Evolutionary conservation across 2,797 vertebrate species (phyloP).

Genomic region (Sebastes melanostomus): DNA sequence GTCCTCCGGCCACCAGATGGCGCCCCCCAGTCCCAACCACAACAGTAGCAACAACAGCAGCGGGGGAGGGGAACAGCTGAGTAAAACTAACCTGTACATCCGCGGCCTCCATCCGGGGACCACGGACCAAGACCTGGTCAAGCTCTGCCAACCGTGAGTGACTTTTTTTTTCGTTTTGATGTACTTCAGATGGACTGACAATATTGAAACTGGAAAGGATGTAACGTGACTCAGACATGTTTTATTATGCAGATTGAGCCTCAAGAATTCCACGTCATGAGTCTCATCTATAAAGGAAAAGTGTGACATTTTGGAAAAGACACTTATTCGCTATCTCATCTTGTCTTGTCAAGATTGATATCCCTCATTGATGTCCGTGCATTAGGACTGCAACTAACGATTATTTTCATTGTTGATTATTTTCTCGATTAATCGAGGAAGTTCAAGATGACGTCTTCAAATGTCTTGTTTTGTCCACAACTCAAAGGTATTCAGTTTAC

Average conservation of each 20-base stretch:
- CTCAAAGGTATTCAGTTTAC: too few relatives aligned
- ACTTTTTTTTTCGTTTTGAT: background rate
- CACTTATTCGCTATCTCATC: background rate
- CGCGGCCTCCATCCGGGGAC: constrained; percentile 93
- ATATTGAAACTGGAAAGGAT: background rate
- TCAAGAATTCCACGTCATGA: background rate
- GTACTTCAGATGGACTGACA: background rate
- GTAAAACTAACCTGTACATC: constrained; percentile 96
- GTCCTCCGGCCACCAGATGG: constrained; percentile 91
- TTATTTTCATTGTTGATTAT: too few relatives aligned
- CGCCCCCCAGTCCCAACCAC: constrained; percentile 89
- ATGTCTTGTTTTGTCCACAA: too few relatives aligned
- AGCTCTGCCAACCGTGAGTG: constrained; percentile 95
- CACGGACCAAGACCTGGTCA: constrained; percentile 95
- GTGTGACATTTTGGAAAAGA: background rate
- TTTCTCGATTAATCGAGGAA: too few relatives aligned
- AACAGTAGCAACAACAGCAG: constrained; percentile 85
- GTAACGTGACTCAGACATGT: background rate
- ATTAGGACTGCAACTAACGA: background rate
- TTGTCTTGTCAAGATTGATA: background rate
- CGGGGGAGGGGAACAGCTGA: constrained; percentile 89
- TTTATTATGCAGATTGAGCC: background rate
- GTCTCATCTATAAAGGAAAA: background rate
- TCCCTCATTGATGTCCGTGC: background rate
- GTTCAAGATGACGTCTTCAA: rapidly evolving